A percentile compares a stretch with the other conserved stretches of the same genome.
Conservation (phyloP, 2,888 invertebrate species). For the Chaetogeoica ovagalla region DNA sequence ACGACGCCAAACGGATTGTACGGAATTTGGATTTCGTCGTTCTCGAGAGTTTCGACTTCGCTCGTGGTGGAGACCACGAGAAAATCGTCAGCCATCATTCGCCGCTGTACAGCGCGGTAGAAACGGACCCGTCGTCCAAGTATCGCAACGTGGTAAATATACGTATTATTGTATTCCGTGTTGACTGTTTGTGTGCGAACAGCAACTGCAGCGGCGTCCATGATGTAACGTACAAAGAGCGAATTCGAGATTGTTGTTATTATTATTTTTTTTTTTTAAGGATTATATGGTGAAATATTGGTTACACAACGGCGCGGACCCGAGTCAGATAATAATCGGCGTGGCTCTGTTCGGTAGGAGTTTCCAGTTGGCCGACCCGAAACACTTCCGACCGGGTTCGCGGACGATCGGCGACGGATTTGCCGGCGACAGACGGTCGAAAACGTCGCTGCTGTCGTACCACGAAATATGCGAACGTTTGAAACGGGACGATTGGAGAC, state of each 20-base stretch:
- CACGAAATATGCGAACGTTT: slow-evolving; percentile 72
- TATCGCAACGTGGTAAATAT: slow-evolving; percentile 63
- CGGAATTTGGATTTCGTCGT: slow-evolving; percentile 70
- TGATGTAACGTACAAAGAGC: too few species aligned
- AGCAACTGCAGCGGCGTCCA: too few species aligned
- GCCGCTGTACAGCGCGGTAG: slow-evolving; percentile 58
- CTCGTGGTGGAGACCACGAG: slow-evolving; percentile 62
- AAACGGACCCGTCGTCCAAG: slow-evolving; percentile 63
- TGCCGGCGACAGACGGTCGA: slow-evolving; percentile 68
- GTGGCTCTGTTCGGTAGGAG: slow-evolving; percentile 84
- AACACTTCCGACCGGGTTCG: slow-evolving; percentile 43
- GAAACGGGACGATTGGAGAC: slow-evolving; percentile 64
- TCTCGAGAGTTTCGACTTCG: slow-evolving; percentile 69
- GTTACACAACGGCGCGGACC: slow-evolving; percentile 75
- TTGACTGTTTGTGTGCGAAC: too few species aligned
- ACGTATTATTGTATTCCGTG: too few species aligned
- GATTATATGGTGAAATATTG: slow-evolving; percentile 82
- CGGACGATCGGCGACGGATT: slow-evolving; percentile 52
- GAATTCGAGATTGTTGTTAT: too few species aligned
- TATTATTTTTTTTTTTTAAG: slow-evolving; percentile 52
- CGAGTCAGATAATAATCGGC: slow-evolving; percentile 78
- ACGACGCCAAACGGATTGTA: slow-evolving; percentile 66
- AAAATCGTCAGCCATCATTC: slow-evolving; percentile 45
- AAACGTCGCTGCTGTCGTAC: slow-evolving; percentile 69
- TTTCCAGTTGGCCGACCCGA: slow-evolving; percentile 66